Conservation (phyloP, 1,140 invertebrate species). For the Galendromus occidentalis region DNA sequence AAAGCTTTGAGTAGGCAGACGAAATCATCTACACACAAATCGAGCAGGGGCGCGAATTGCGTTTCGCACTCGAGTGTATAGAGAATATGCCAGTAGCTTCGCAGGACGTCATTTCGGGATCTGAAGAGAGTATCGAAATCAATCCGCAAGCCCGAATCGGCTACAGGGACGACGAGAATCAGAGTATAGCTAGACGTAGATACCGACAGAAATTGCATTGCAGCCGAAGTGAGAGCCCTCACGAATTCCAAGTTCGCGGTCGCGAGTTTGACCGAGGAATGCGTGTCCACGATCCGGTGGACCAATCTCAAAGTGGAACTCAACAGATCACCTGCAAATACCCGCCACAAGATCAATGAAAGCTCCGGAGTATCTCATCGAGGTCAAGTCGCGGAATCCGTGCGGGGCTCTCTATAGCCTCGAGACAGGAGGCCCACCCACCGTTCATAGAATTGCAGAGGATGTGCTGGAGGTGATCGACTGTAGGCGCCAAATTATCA, state of each 20-base stretch:
- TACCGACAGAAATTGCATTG: not conserved
- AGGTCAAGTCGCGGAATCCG: too few relatives aligned
- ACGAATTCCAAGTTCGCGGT: not conserved
- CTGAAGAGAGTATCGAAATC: not conserved
- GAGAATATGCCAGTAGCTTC: not conserved
- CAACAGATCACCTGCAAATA: not conserved
- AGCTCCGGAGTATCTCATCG: too few relatives aligned
- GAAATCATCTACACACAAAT: not conserved
- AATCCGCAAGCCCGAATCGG: too few relatives aligned
- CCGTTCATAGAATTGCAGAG: not conserved
- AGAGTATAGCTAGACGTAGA: too few relatives aligned
- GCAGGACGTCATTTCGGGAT: not conserved
- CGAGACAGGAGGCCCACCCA: not conserved
- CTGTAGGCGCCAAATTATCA: not conserved
- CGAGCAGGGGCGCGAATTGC: not conserved
- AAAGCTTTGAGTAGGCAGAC: not conserved
- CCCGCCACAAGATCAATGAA: not conserved
- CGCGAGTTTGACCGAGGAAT: not conserved
- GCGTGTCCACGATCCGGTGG: not conserved
- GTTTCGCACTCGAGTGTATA: conserved; percentile 5
- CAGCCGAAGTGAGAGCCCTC: not conserved
- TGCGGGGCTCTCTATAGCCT: too few relatives aligned
- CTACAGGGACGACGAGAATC: too few relatives aligned
- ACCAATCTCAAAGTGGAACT: not conserved
- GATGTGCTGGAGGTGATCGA: not conserved